Conservation (phyloP, 2,888 invertebrate genomes). For the Galerucella pusilla region DNA sequence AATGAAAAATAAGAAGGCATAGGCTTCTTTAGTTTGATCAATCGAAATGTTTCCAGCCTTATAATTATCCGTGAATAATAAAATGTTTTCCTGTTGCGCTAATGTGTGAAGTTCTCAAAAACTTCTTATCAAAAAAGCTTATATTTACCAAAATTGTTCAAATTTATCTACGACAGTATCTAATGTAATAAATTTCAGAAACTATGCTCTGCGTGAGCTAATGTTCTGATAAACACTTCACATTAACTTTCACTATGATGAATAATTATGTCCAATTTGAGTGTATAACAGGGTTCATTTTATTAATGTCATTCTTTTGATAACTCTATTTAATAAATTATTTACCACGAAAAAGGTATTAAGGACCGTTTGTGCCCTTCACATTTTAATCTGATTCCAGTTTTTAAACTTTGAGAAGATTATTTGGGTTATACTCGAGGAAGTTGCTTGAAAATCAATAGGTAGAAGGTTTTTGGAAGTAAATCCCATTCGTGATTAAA, state of each 20-base stretch:
- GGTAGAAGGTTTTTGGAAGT: no score
- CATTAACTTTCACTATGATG: conserved; percentile 33
- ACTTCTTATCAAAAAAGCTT: conserved; percentile 22
- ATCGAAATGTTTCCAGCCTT: background rate
- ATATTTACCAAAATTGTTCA: conserved; percentile 29
- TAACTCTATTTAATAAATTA: conserved; percentile 36
- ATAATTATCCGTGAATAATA: background rate
- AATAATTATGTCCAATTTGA: conserved; percentile 34
- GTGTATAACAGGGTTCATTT: conserved; percentile 34
- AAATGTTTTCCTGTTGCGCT: conserved; percentile 23
- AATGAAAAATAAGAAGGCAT: no score
- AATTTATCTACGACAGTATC: conserved; percentile 24
- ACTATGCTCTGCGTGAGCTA: conserved; percentile 31
- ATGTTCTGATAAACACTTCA: conserved; percentile 29
- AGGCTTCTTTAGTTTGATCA: no score
- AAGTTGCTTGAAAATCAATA: background rate
- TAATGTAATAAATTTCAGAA: conserved; percentile 30
- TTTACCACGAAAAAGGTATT: conserved; percentile 18
- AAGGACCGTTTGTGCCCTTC: conserved; percentile 5
- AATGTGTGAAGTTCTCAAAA: conserved; percentile 11
- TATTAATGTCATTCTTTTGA: conserved; percentile 28
- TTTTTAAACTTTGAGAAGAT: conserved; percentile 9
- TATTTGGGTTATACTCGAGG: background rate
- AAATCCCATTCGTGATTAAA: no score
- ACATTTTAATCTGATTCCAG: conserved; percentile 19